Conservation (phyloP, 2,113 vertebrate genomes). For the Anthoscopus minutus region DNA sequence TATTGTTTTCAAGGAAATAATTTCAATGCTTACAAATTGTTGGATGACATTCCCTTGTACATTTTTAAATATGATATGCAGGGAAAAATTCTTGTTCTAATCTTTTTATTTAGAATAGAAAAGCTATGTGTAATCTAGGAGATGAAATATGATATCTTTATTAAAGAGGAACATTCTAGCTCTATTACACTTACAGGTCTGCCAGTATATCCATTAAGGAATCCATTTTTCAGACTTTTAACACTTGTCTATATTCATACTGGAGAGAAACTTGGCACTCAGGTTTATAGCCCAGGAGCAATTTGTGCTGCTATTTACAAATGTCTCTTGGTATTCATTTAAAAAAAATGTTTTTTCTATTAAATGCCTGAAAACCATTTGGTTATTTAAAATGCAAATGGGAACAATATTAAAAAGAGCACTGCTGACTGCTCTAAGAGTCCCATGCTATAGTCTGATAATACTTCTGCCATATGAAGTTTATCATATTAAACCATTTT, state of each 20-base stretch:
- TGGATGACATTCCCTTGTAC: slow-evolving; percentile 28
- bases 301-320: slow-evolving; percentile 69
- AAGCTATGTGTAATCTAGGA: slow-evolving; percentile 40
- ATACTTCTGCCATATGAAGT: not conserved
- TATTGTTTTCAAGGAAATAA: slow-evolving; percentile 52
- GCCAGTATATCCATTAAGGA: slow-evolving; percentile 70
- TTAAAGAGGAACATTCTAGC: slow-evolving; percentile 56
- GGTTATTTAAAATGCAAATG: slow-evolving; percentile 64
- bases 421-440: not conserved
- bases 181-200: slow-evolving; percentile 44
- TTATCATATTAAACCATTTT: not conserved
- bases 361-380: slow-evolving; percentile 61
- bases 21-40: slow-evolving; percentile 43
- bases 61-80: slow-evolving; percentile 48
- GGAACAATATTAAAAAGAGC: not conserved
- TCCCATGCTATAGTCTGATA: not conserved
- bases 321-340: slow-evolving; percentile 69
- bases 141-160: slow-evolving; percentile 52
- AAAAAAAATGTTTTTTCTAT: slow-evolving; percentile 63
- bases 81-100: slow-evolving; percentile 47
- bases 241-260: slow-evolving; percentile 65
- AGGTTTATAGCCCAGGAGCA: slow-evolving; percentile 62
- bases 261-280: slow-evolving; percentile 62
- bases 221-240: slow-evolving; percentile 58
- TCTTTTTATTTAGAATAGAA: slow-evolving; percentile 39